These are phyloP conservation scores for Eubasilissa regina DNA, from an alignment of 1,140 invertebrate genomes.

Conservation along the genomic window DNA sequence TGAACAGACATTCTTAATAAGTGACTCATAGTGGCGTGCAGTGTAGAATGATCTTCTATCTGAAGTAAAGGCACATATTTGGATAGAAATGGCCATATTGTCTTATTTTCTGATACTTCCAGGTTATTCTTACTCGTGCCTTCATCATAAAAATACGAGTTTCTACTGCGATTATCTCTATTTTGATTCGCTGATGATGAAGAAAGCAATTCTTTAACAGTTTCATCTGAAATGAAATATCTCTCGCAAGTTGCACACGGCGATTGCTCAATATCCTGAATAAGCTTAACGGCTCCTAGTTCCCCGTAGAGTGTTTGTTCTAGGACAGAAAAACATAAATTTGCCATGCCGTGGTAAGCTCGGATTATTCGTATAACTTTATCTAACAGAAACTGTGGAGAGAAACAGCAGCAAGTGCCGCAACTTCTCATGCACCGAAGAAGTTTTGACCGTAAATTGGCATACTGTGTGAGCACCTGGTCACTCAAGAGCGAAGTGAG, in stretches of 20 bases:
- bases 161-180: slow-evolving; percentile 28
- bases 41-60: slow-evolving; percentile 72
- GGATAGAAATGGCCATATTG: slow-evolving; percentile 74
- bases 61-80: slow-evolving; percentile 74
- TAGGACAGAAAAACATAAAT: slow-evolving; percentile 68
- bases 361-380: slow-evolving; percentile 66
- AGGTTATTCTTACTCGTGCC: neutral
- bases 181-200: slow-evolving; percentile 18
- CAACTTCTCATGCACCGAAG: slow-evolving; percentile 73
- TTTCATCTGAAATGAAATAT: slow-evolving; percentile 52
- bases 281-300: slow-evolving; percentile 66
- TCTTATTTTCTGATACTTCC: slow-evolving; percentile 62
- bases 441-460: slow-evolving; percentile 70
- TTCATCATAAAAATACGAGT: slow-evolving; percentile 41
- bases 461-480: slow-evolving; percentile 65
- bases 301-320: slow-evolving; percentile 76
- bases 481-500: slow-evolving; percentile 72
- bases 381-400: slow-evolving; percentile 68
- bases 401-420: slow-evolving; percentile 79
- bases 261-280: slow-evolving; percentile 61
- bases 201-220: slow-evolving; percentile 49
- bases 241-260: slow-evolving; percentile 68
- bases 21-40: slow-evolving; percentile 74
- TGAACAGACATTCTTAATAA: slow-evolving; percentile 74
- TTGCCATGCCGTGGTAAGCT: slow-evolving; percentile 63